Evolutionary conservation across 2,888 invertebrate genomes (phyloP).

Genomic region (Acleris holmiana): DNA sequence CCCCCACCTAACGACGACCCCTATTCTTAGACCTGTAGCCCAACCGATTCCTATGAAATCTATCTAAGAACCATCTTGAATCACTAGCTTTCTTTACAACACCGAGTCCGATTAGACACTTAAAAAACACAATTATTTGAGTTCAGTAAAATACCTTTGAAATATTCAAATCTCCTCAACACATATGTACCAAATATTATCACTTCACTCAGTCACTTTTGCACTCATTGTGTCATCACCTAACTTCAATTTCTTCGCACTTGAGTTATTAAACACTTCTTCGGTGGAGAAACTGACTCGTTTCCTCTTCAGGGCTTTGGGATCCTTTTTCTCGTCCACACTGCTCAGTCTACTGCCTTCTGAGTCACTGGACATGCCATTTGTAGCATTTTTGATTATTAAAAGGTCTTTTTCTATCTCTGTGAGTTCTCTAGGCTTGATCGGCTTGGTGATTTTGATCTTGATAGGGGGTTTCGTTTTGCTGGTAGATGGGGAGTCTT

Average conservation of each 20-base stretch:
- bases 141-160: too few relatives aligned
- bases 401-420: constrained; percentile 76
- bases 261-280: constrained; percentile 46
- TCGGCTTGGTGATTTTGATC: constrained; percentile 56
- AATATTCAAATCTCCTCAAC: background rate
- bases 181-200: background rate
- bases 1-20: too few relatives aligned
- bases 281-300: constrained; percentile 57
- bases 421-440: constrained; percentile 66
- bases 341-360: constrained; percentile 57
- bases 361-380: constrained; percentile 61
- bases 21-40: too few relatives aligned
- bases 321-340: constrained; percentile 46
- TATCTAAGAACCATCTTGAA: too few relatives aligned
- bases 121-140: too few relatives aligned
- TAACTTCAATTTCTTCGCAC: constrained; percentile 46
- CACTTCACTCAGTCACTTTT: constrained; percentile 26
- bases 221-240: constrained; percentile 22
- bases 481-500: constrained; percentile 60
- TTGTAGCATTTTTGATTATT: constrained; percentile 72
- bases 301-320: constrained; percentile 59
- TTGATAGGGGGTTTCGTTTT: constrained; percentile 55
- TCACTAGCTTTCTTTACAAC: too few relatives aligned
- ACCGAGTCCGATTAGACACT: too few relatives aligned
- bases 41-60: too few relatives aligned